These are phyloP conservation scores for Varanus salvator DNA, from an alignment of 2,113 vertebrate genomes.

Conservation along the genomic window DNA sequence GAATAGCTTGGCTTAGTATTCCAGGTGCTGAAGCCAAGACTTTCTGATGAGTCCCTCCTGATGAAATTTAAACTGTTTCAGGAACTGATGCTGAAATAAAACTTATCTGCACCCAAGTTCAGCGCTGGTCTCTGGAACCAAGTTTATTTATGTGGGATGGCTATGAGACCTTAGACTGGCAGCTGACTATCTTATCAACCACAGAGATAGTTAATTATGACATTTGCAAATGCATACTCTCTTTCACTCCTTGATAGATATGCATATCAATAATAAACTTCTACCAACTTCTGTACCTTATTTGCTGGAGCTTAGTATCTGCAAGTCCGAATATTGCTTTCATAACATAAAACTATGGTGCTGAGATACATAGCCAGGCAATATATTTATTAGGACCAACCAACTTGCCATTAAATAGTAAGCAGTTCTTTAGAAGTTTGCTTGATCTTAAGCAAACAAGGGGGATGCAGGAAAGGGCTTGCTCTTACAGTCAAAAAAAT, in stretches of 20 bases:
- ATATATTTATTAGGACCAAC: background rate
- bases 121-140: background rate
- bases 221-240: background rate
- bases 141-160: background rate
- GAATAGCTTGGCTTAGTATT: conserved; percentile 12
- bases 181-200: background rate
- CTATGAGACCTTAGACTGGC: background rate
- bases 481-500: background rate
- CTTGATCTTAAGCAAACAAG: background rate
- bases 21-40: conserved; percentile 12
- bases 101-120: background rate
- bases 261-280: conserved; percentile 2
- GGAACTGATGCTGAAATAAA: conserved; percentile 5
- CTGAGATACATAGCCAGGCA: too few relatives aligned
- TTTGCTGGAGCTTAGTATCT: conserved; percentile 14
- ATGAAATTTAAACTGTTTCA: background rate
- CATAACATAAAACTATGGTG: background rate
- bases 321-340: background rate
- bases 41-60: background rate
- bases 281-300: conserved; percentile 47
- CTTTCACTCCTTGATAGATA: background rate
- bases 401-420: background rate
- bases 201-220: accelerated
- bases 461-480: background rate
- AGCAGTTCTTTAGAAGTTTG: background rate